Conservation (phyloP, 2,113 vertebrate species). For the Suricata suricatta region DNA sequence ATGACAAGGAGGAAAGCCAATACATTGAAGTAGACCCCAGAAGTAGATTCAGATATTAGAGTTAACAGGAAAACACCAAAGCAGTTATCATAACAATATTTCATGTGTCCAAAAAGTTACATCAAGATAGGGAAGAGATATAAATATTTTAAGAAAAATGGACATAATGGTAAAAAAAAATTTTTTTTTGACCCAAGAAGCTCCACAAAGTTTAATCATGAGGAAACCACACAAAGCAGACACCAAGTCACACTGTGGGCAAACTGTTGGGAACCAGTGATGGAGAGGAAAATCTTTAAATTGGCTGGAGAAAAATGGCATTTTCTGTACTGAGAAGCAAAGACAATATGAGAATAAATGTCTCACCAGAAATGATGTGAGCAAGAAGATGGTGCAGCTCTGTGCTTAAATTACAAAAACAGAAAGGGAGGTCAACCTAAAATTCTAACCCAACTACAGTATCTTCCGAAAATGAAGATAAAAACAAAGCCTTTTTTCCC, state of each 20-base stretch:
- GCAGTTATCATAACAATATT: background rate
- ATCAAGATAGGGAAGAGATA: background rate
- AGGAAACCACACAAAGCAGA: background rate
- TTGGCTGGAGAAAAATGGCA: background rate
- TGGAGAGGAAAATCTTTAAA: rapidly evolving
- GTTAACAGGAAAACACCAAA: background rate
- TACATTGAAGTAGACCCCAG: background rate
- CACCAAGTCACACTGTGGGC: rapidly evolving
- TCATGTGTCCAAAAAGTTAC: background rate
- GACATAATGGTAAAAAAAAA: background rate
- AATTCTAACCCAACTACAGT: background rate
- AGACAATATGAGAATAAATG: rapidly evolving
- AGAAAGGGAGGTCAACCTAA: background rate
- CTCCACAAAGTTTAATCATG: rapidly evolving
- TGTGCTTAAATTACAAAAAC: rapidly evolving
- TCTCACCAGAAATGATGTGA: background rate
- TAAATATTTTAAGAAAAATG: background rate
- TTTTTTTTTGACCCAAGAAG: background rate
- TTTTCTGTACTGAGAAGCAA: rapidly evolving
- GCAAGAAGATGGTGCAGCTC: background rate
- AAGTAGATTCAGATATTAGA: background rate
- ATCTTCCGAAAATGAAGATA: background rate
- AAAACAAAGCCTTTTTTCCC: background rate
- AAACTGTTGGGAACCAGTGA: rapidly evolving
- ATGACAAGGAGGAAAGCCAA: background rate